These are phyloP conservation scores for Spinus pinus DNA, from an alignment of 2,797 vertebrate species.

Conservation along the genomic window DNA sequence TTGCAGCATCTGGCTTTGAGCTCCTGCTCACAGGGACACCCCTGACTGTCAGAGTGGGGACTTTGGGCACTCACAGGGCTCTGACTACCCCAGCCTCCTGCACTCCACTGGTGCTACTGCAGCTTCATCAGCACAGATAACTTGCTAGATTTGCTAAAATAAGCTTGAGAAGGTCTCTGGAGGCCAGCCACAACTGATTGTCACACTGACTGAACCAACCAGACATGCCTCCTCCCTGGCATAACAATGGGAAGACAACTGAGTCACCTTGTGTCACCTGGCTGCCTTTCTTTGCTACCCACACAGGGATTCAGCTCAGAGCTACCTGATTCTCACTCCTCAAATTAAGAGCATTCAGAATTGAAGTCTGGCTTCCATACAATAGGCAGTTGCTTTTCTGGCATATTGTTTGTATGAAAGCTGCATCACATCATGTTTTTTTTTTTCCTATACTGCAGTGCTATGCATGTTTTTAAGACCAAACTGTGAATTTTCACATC, in stretches of 20 bases:
- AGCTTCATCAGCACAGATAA: not conserved
- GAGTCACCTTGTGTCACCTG: not conserved
- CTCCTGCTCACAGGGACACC: not conserved
- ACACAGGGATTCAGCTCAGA: not conserved
- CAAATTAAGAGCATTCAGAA: not conserved
- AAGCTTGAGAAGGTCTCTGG: not conserved
- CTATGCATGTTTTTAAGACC: not conserved
- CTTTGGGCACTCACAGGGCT: not conserved
- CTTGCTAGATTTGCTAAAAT: not conserved
- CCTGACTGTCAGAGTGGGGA: rapidly evolving
- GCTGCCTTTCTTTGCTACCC: not conserved
- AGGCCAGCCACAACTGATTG: not conserved
- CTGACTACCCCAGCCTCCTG: not conserved
- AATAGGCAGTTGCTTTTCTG: not conserved
- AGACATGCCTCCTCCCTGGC: not conserved
- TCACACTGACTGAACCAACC: not conserved
- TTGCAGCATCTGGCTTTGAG: not conserved
- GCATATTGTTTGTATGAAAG: not conserved
- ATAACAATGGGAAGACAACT: not conserved
- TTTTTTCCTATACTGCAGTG: not conserved
- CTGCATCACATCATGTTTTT: not conserved
- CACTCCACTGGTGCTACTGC: not conserved
- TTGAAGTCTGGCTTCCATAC: not conserved
- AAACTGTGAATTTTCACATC: not conserved
- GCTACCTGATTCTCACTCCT: not conserved